These are phyloP conservation scores for Cinclus cinclus DNA, from an alignment of 2,113 vertebrate genomes.

Conservation along the genomic window DNA sequence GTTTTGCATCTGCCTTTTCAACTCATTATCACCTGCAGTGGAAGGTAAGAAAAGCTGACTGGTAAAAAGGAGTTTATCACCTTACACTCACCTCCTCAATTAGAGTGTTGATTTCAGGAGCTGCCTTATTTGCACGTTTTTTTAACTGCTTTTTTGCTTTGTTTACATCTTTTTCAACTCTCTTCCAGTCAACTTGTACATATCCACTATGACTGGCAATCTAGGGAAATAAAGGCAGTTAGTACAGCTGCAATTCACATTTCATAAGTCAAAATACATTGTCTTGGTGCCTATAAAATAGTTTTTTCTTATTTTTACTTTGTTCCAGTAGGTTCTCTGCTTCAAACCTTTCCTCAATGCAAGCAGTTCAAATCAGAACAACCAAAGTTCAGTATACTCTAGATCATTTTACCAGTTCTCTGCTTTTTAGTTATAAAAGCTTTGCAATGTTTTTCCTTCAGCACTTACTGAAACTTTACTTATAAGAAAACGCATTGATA, in stretches of 20 bases:
- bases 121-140: constrained; percentile 89
- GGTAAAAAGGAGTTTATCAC: neutral
- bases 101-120: constrained; percentile 89
- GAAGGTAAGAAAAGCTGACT: neutral
- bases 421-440: neutral
- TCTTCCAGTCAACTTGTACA: constrained; percentile 96
- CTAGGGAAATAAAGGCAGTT: constrained; percentile 72
- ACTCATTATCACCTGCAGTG: neutral
- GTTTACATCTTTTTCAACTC: constrained; percentile 97
- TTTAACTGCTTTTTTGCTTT: constrained; percentile 96
- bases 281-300: neutral
- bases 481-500: neutral
- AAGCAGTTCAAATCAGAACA: neutral
- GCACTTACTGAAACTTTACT: neutral
- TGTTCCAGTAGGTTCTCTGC: neutral
- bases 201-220: constrained; percentile 97
- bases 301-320: neutral
- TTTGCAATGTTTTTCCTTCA: neutral
- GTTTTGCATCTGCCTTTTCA: neutral
- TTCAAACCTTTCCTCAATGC: neutral
- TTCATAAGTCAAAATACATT: neutral
- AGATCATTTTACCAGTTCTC: neutral
- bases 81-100: constrained; percentile 88
- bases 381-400: neutral
- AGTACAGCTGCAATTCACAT: neutral